These are phyloP conservation scores for Collichthys lucidus DNA, from an alignment of 2,113 vertebrate genomes.

Conservation along the genomic window DNA sequence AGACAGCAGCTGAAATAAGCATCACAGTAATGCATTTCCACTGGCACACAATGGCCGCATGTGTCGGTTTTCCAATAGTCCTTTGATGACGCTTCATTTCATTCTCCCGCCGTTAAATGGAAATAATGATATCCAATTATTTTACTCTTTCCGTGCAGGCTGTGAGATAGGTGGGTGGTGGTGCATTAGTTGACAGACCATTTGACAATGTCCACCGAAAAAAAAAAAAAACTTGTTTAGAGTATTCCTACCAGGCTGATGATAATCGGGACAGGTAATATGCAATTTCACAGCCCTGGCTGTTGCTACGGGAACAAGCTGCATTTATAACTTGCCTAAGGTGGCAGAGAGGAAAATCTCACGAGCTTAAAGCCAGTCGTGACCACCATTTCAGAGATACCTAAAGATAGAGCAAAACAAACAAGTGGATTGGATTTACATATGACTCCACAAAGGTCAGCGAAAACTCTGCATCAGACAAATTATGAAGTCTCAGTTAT, in stretches of 20 bases:
- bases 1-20: conserved; percentile 43
- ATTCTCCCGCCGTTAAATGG: conserved; percentile 56
- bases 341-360: conserved; percentile 49
- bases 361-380: conserved; percentile 57
- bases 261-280: conserved; percentile 82
- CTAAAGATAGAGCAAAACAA: conserved; percentile 40
- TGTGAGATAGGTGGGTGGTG: conserved; percentile 64
- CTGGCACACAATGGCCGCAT: conserved; percentile 43
- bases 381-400: conserved; percentile 51
- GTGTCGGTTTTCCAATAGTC: conserved; percentile 60
- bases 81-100: conserved; percentile 62
- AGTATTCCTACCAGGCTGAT: conserved; percentile 65
- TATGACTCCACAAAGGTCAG: conserved; percentile 37
- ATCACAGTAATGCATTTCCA: conserved; percentile 60
- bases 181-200: conserved; percentile 62
- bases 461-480: neutral
- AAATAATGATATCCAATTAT: conserved; percentile 75
- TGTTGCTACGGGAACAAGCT: conserved; percentile 84
- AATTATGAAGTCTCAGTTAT: conserved; percentile 5
- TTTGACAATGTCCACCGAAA: conserved; percentile 64
- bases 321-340: conserved; percentile 73
- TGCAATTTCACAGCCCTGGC: conserved; percentile 76
- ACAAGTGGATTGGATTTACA: conserved; percentile 38
- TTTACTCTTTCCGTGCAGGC: conserved; percentile 49
- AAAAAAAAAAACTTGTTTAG: conserved; percentile 24